phyloP scores from a whole-genome alignment of 2,888 invertebrate genomes.

The Chironomus riparius region DNA sequence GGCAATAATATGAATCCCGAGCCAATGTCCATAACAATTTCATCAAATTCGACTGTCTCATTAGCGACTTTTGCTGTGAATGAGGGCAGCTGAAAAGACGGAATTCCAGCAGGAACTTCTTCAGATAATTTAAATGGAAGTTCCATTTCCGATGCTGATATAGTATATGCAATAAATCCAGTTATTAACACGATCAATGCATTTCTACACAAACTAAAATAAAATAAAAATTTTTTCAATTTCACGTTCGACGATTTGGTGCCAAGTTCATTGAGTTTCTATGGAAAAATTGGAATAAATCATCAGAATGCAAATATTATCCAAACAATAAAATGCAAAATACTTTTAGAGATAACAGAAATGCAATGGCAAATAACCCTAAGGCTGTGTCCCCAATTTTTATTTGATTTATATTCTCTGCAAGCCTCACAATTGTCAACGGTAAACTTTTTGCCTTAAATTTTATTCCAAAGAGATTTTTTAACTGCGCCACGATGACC shows the following conservation, averaged over 20 bases:
- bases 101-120: slow-evolving; percentile 57
- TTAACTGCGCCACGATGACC: slow-evolving; percentile 64
- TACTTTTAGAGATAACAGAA: slow-evolving; percentile 61
- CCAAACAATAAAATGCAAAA: neutral
- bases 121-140: slow-evolving; percentile 55
- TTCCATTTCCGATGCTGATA: slow-evolving; percentile 40
- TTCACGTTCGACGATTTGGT: slow-evolving; percentile 13
- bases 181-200: slow-evolving; percentile 63
- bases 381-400: slow-evolving; percentile 54
- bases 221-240: slow-evolving; percentile 56
- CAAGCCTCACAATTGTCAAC: slow-evolving; percentile 49
- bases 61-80: slow-evolving; percentile 54
- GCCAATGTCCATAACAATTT: slow-evolving; percentile 64
- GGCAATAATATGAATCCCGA: slow-evolving; percentile 73
- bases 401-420: slow-evolving; percentile 44
- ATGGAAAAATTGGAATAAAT: neutral
- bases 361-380: slow-evolving; percentile 54
- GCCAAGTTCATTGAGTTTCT: neutral
- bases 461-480: slow-evolving; percentile 61
- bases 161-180: slow-evolving; percentile 50
- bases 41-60: slow-evolving; percentile 48
- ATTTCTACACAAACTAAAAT: slow-evolving; percentile 68
- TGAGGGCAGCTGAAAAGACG: slow-evolving; percentile 56
- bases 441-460: slow-evolving; percentile 58
- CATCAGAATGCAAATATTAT: neutral